Base-by-base conservation (phyloP, 2,888 invertebrate species). In the Meandrusa payeni region DNA sequence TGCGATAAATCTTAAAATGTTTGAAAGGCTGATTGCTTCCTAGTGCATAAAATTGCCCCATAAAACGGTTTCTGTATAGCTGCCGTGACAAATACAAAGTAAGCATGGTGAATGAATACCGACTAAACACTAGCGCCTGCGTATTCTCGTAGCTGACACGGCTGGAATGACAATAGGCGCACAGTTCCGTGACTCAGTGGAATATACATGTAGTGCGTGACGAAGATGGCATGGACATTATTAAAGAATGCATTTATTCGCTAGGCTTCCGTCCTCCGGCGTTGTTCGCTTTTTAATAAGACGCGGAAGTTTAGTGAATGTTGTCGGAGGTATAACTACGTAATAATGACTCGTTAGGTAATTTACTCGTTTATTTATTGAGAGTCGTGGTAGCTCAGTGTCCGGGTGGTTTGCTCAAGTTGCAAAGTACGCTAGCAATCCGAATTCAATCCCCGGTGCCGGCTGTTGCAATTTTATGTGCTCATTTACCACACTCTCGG, bases 221-320 rank as follows among this genome's bases (percentile, higher is more conserved):
- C 44, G 29, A 44, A 32, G 38, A 33, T 23, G 39, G 39, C 26
- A 23, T 12, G 28, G 15, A 34, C 36, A 40, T 24, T 34, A 24
- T 36, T 12, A 19, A 34, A 15, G 33, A 39, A 44, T 44, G 36
- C 24, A 31, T 42, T 28, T 23, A 28, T 41, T 12, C 12, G 26
- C 15, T 9, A 3, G 28, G 24, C 29, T 42, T 42, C 42, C 42
- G 42, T 10, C 11, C n/a, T 3, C 11, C 17, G 13, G 24, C 15
- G 22, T 17, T 11, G 29, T 15, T 10, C 6, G 41, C 23, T 9
- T 34, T 28, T 20, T 10, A 41, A 34, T 41, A 3, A 5, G 11
- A n/a, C n/a, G 15, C 3, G 3, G 39, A 31, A 7, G 9, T 10
- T 27, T 37, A 5, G 7, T 0, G 9, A 15, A 6, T 20, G 13